Evolutionary conservation across 2,888 invertebrate genomes (phyloP).

Genomic region (Perizoma flavofasciatum): DNA sequence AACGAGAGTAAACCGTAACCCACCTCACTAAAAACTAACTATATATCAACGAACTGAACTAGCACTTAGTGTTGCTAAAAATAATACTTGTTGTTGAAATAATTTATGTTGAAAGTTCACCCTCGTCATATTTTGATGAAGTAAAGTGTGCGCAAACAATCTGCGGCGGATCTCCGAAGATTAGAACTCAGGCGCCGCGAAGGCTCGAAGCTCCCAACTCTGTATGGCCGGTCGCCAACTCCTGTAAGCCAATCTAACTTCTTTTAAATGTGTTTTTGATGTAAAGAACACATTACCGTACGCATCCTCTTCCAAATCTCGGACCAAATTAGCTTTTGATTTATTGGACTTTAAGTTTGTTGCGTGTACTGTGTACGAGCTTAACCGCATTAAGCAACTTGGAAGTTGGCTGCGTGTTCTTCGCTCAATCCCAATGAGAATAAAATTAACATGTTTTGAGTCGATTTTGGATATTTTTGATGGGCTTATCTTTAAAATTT

Average conservation of each 20-base stretch:
- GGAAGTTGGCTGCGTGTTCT: constrained; percentile 33
- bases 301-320: constrained; percentile 72
- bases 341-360: constrained; percentile 67
- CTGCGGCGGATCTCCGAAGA: constrained; percentile 77
- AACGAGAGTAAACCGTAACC: not conserved
- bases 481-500: too few species aligned
- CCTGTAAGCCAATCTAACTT: constrained; percentile 83
- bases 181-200: constrained; percentile 72
- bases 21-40: not conserved
- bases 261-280: constrained; percentile 84
- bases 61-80: constrained; percentile 24
- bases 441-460: constrained; percentile 26
- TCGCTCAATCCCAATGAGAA: constrained; percentile 25
- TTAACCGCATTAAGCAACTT: constrained; percentile 40
- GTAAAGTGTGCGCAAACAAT: constrained; percentile 77
- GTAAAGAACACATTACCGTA: constrained; percentile 80
- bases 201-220: constrained; percentile 63
- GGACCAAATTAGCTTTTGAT: constrained; percentile 79
- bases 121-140: constrained; percentile 75
- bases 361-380: constrained; percentile 37
- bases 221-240: constrained; percentile 79
- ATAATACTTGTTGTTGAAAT: constrained; percentile 48
- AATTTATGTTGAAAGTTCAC: constrained; percentile 71
- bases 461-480: not conserved
- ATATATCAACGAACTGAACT: constrained; percentile 6